A percentile compares a stretch with the other conserved stretches of the same genome.
phyloP scores from a whole-genome alignment of 1,140 invertebrate species.

The Drosophila kanapiae region DNA sequence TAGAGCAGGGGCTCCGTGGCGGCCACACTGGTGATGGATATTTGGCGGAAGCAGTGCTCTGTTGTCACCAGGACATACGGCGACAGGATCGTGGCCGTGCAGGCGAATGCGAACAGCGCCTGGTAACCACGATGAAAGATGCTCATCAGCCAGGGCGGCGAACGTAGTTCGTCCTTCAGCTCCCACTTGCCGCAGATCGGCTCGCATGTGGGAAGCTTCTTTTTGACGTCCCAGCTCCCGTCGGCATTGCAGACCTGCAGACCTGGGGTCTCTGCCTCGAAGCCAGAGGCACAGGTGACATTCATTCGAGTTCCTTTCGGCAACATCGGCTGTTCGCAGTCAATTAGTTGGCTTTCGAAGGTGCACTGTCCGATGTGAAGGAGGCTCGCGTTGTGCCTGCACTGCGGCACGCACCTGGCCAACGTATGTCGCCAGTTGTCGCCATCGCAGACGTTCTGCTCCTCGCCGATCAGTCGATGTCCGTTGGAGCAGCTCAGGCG shows the following conservation, averaged over 20 bases:
- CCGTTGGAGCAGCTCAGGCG: conserved; percentile 13
- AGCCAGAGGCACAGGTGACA: conserved; percentile 42
- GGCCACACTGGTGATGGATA: not conserved
- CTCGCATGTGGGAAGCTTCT: conserved; percentile 12
- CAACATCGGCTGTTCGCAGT: conserved; percentile 16
- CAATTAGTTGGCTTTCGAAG: not conserved
- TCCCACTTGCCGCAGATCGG: conserved; percentile 17
- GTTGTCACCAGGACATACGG: conserved; percentile 37
- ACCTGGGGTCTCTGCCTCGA: not conserved
- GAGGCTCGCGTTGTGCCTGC: not conserved
- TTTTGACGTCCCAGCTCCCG: conserved; percentile 4
- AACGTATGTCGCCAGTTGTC: conserved; percentile 7
- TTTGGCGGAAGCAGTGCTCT: not conserved
- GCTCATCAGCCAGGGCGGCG: conserved; percentile 51
- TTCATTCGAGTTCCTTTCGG: not conserved
- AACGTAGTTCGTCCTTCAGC: not conserved
- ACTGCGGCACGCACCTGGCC: conserved; percentile 6
- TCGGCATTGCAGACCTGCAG: conserved; percentile 5
- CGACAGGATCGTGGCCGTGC: conserved; percentile 80
- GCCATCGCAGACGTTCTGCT: conserved; percentile 24
- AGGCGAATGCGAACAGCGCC: conserved; percentile 62
- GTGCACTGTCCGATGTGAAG: conserved; percentile 9
- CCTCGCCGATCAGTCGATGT: not conserved
- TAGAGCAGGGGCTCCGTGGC: conserved; percentile 12
- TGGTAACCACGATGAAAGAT: conserved; percentile 22